Conservation (phyloP, 2,888 invertebrate genomes). For the Dasypolia templi region DNA sequence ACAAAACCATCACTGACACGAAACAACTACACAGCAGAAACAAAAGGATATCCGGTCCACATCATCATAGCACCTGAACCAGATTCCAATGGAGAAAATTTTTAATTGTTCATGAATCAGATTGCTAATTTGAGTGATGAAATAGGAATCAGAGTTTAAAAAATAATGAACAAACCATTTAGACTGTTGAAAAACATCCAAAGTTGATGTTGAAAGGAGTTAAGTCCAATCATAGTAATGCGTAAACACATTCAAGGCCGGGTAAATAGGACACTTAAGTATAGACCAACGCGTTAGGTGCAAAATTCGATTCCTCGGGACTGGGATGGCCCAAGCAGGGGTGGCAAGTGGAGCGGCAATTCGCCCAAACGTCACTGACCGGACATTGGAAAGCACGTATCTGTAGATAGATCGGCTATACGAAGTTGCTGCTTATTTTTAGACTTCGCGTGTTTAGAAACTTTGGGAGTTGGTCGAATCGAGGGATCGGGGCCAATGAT, state of each 20-base stretch:
- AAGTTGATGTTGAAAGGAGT: slow-evolving; percentile 34
- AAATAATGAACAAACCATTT: slow-evolving; percentile 46
- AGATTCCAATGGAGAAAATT: slow-evolving; percentile 64
- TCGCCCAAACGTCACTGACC: slow-evolving; percentile 77
- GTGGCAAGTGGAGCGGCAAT: slow-evolving; percentile 70
- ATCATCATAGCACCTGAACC: slow-evolving; percentile 70
- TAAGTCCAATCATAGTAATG: slow-evolving; percentile 36
- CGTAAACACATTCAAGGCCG: slow-evolving; percentile 32
- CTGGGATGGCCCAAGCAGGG: slow-evolving; percentile 63
- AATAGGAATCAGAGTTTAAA: slow-evolving; percentile 42
- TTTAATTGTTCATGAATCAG: slow-evolving; percentile 65
- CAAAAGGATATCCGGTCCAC: slow-evolving; percentile 83
- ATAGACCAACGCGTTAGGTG: slow-evolving; percentile 10
- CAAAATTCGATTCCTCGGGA: slow-evolving; percentile 45
- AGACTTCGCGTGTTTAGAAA: slow-evolving; percentile 75
- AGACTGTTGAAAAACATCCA: slow-evolving; percentile 42
- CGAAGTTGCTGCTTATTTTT: slow-evolving; percentile 78
- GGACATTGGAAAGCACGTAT: slow-evolving; percentile 76
- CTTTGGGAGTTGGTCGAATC: slow-evolving; percentile 70
- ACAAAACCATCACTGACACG: slow-evolving; percentile 83
- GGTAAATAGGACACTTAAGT: slow-evolving; percentile 28
- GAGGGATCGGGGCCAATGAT: slow-evolving; percentile 75
- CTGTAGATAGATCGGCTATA: slow-evolving; percentile 77
- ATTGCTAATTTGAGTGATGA: slow-evolving; percentile 58
- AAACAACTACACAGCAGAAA: slow-evolving; percentile 81